Base-by-base conservation (phyloP, 2,113 vertebrate genomes). In the Epinephelus cyanopodus region DNA sequence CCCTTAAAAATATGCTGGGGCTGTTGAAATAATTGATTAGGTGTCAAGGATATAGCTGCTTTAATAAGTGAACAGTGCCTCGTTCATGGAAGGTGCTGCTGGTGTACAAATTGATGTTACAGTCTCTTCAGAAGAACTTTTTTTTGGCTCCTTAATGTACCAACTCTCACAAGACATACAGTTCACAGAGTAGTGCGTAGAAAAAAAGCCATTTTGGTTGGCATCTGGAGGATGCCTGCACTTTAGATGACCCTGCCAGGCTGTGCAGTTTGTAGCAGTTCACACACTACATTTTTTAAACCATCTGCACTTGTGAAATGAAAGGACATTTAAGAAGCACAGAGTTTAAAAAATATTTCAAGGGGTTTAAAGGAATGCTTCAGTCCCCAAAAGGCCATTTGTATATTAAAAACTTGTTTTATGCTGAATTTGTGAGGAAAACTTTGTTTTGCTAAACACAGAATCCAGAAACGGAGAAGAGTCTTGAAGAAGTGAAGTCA, bases 221-320 rank as follows among this genome's bases (percentile, higher is more conserved):
- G 50, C 53, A 25, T 71, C 60, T 47, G 27, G 42, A 64, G 73
- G 50, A 48, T 3, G 37, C 4, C 53, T 86, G 68, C 63, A 83
- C 82, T 87, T 61, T 2, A 21, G 42, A 23, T 84, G 84, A 88
- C 78, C 84, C 72, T 25, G 17, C 60, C 62, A 25, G 58, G 48
- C 52, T 62, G 17, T 56, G 52, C 27, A 64, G 78, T 42, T 76
- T 72, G 58, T 5, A 12, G 29, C 73, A 63, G 19, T 71, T 68
- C 69, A 74, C 57, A 77, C 66, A 17, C 27, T 29, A 6, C n/a
- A 27, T 69, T 37, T 58, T 75, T 56, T 19, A 11, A 77, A 57
- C 9, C 71, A 25, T 57, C 62, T 70, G 70, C 23, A 47, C n/a
- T 66, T 54, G 17, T 15, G 11, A 54, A 63, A 42, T 0, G 4